Conservation (phyloP, 2,113 vertebrate genomes). For the Xyrauchen texanus region DNA sequence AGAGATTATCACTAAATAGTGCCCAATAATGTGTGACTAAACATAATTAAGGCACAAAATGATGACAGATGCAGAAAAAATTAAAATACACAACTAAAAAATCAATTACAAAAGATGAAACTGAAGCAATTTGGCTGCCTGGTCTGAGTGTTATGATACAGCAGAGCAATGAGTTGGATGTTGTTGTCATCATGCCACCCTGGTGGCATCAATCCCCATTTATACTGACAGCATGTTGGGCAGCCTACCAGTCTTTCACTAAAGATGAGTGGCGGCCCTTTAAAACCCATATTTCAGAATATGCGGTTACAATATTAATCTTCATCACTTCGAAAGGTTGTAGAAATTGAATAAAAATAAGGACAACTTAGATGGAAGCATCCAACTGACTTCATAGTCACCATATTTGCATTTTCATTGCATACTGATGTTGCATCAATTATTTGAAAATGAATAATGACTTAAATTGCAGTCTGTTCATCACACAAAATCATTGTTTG, state of each 20-base stretch:
- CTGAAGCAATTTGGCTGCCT: neutral
- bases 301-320: neutral
- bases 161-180: neutral
- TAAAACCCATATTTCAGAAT: constrained; percentile 37
- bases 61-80: too few species aligned
- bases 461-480: too few species aligned
- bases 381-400: neutral
- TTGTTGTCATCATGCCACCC: constrained; percentile 5
- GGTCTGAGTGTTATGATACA: neutral
- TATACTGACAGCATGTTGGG: constrained; percentile 39
- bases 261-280: constrained; percentile 44
- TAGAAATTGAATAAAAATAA: neutral
- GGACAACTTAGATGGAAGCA: neutral
- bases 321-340: neutral
- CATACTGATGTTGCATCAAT: too few species aligned
- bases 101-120: neutral
- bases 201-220: constrained; percentile 47
- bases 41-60: too few species aligned
- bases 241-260: constrained; percentile 41
- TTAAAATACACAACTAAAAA: too few species aligned
- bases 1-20: too few species aligned
- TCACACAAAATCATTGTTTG: too few species aligned
- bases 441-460: too few species aligned
- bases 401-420: too few species aligned
- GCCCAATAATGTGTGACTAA: too few species aligned